Evolutionary conservation across 2,113 vertebrate species (phyloP), one percentile per base, ranked within the genome.

Genomic region (Alethe diademata): DNA sequence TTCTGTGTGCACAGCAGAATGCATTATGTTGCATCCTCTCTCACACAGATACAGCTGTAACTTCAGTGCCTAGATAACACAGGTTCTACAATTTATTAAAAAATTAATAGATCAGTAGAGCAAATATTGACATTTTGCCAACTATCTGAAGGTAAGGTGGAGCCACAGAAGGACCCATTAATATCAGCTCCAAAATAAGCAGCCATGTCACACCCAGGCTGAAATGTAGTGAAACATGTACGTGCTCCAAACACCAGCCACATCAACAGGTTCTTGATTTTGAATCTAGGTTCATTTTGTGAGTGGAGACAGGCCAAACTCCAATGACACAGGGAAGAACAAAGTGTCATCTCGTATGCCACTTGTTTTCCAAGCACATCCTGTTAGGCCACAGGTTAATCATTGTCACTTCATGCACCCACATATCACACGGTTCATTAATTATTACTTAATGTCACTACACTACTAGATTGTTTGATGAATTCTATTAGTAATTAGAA

Each of bases 361-460:
- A 31, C 17, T 35, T 92, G 67, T 35, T 86, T 82, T 66, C 53
- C 19, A 43, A n/a, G 35, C 58, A 54, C 65, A 35, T 88, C 79
- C 53, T 61, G 40, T 85, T 85, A 71, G 56, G 33, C 70, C 87
- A 88, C 61, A 58, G 54, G 78, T 91, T 93, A 95, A 96, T 80
- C 74, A 79, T n/a, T 90, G 80, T 54, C 78, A 76, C 72, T 88
- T 92, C 67, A n/a, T 71, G 53, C 76, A 91, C 75, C 74, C 56
- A 69, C 62, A 69, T 28, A 76, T 83, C 82, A 87, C 66, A 35
- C 1, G 3, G 71, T 56, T 93, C 92, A 88, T 93, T 91, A 93
- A 94, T 94, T 90, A 90, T 94, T 94, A 87, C 65, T 93, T 94
- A 83, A 83, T 86, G 58, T 83, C 79, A 88, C 74, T 86, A 86